Conservation (phyloP, 2,888 invertebrate genomes). For the Brachypalpus laphriformis region DNA sequence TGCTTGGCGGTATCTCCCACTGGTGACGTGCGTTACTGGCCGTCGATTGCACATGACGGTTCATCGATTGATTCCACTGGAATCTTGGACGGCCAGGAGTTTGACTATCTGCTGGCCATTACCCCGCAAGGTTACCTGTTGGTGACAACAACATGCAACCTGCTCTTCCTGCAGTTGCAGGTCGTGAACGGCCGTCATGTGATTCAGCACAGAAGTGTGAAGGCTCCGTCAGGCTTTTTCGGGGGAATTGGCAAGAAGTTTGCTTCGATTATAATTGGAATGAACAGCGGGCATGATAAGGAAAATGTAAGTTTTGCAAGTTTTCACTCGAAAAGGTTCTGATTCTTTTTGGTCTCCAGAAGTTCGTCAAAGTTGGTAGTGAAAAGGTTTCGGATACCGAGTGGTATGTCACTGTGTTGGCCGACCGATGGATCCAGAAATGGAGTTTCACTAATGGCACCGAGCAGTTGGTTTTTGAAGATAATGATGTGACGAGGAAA, state of each 20-base stretch:
- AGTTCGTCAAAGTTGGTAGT: slow-evolving; percentile 88
- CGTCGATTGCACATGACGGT: slow-evolving; percentile 93
- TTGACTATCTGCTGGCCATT: slow-evolving; percentile 88
- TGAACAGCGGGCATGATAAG: slow-evolving; percentile 80
- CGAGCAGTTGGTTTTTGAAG: slow-evolving; percentile 90
- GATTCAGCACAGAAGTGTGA: slow-evolving; percentile 87
- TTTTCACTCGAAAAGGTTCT: too few relatives aligned
- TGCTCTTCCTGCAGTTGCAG: slow-evolving; percentile 88
- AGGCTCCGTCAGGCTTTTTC: slow-evolving; percentile 91
- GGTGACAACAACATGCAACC: slow-evolving; percentile 95
- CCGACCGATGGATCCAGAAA: slow-evolving; percentile 91
- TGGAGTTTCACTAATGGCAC: slow-evolving; percentile 88
- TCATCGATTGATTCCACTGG: slow-evolving; percentile 92
- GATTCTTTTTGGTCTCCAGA: slow-evolving; percentile 78
- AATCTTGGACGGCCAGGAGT: slow-evolving; percentile 94
- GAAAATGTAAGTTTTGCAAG: slow-evolving; percentile 82
- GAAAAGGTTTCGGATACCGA: slow-evolving; percentile 81
- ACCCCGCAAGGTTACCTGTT: slow-evolving; percentile 90
- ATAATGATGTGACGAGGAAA: slow-evolving; percentile 87
- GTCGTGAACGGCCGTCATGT: slow-evolving; percentile 87
- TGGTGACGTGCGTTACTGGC: slow-evolving; percentile 95
- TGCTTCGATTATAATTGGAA: slow-evolving; percentile 82
- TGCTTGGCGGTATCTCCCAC: slow-evolving; percentile 97
- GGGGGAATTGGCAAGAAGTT: slow-evolving; percentile 91
- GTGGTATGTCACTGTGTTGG: slow-evolving; percentile 87